phyloP scores from a whole-genome alignment of 2,113 vertebrate species.

The Ophiodon elongatus region DNA sequence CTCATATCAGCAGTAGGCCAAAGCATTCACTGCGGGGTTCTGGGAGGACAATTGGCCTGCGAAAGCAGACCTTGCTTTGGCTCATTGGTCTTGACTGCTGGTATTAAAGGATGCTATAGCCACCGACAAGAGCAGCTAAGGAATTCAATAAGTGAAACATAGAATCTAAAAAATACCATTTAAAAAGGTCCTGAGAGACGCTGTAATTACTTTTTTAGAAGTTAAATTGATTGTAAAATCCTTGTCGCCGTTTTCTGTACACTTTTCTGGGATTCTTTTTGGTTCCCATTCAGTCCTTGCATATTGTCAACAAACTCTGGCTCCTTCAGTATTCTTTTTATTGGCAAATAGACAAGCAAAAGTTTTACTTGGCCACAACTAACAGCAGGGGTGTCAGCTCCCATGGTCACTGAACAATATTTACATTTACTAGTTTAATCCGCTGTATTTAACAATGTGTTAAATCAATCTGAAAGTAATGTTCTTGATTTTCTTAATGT shows the following conservation, averaged over 20 bases:
- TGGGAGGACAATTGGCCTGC: slow-evolving; percentile 68
- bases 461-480: not conserved
- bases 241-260: slow-evolving; percentile 71
- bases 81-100: slow-evolving; percentile 83
- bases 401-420: slow-evolving; percentile 33
- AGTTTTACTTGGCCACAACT: slow-evolving; percentile 20
- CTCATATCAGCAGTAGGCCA: slow-evolving; percentile 82
- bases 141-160: slow-evolving; percentile 90
- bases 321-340: slow-evolving; percentile 31
- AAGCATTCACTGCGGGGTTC: slow-evolving; percentile 73
- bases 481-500: not conserved
- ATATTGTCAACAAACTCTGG: slow-evolving; percentile 49
- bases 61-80: slow-evolving; percentile 73
- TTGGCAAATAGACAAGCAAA: slow-evolving; percentile 30
- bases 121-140: slow-evolving; percentile 81
- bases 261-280: slow-evolving; percentile 40
- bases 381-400: slow-evolving; percentile 36
- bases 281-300: slow-evolving; percentile 28
- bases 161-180: slow-evolving; percentile 86
- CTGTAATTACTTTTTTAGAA: slow-evolving; percentile 78
- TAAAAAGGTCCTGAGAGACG: slow-evolving; percentile 71
- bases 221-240: slow-evolving; percentile 89
- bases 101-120: slow-evolving; percentile 86
- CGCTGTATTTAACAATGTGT: slow-evolving; percentile 1
- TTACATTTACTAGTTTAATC: slow-evolving; percentile 20